Percentiles rank a stretch among this genome's conserved stretches.
phyloP scores from a whole-genome alignment of 1,140 invertebrate genomes.

The Doryteuthis pealeii region DNA sequence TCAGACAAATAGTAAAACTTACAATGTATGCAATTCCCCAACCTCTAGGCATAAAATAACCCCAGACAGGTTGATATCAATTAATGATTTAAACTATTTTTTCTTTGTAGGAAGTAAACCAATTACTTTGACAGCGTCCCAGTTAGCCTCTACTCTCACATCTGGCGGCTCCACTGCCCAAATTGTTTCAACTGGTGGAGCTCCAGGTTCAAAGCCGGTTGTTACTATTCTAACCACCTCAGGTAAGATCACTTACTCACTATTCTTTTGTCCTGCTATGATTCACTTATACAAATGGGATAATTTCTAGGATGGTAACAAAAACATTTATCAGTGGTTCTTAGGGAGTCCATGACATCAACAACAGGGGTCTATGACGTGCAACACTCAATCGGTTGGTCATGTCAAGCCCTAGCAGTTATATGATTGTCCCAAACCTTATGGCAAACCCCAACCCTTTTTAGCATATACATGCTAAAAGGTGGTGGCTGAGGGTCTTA shows the following conservation, averaged over 20 bases:
- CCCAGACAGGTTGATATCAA: too few relatives aligned
- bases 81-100: not conserved
- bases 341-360: not conserved
- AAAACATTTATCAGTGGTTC: constrained; percentile 9
- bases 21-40: too few relatives aligned
- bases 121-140: constrained; percentile 35
- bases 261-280: too few relatives aligned
- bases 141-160: constrained; percentile 23
- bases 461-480: too few relatives aligned
- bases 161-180: constrained; percentile 2
- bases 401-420: too few relatives aligned
- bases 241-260: not conserved
- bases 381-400: too few relatives aligned
- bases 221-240: constrained; percentile 37
- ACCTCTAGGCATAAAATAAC: too few relatives aligned
- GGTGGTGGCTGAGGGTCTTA: too few relatives aligned
- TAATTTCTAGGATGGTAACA: not conserved
- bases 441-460: too few relatives aligned
- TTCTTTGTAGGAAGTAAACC: constrained; percentile 34
- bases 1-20: too few relatives aligned
- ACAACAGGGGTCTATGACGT: too few relatives aligned
- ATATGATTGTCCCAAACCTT: too few relatives aligned
- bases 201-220: constrained; percentile 36
- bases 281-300: constrained; percentile 34
- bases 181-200: not conserved